These are phyloP conservation scores for Triplophysa dalaica DNA, from an alignment of 2,113 vertebrate genomes.

Conservation along the genomic window DNA sequence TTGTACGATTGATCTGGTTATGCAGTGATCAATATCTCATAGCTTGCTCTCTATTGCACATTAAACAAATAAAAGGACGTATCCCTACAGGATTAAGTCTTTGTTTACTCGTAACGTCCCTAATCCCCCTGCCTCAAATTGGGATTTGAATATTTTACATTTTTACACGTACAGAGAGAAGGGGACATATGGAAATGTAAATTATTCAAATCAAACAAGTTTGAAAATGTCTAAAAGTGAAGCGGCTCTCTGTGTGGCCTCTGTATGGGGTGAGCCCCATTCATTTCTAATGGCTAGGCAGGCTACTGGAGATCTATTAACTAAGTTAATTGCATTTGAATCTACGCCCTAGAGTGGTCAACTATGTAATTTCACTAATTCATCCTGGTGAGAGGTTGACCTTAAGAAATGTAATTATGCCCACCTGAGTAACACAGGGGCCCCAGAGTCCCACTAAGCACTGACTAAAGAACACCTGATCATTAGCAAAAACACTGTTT, in stretches of 20 bases:
- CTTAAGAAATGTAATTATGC: constrained; percentile 83
- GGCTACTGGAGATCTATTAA: constrained; percentile 72
- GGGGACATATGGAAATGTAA: constrained; percentile 6
- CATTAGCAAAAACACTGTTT: constrained; percentile 79
- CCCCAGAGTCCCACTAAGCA: constrained; percentile 72
- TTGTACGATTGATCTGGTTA: constrained; percentile 74
- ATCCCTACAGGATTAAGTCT: constrained; percentile 48
- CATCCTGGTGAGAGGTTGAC: constrained; percentile 80
- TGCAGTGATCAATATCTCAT: constrained; percentile 72
- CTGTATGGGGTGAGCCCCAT: constrained; percentile 55
- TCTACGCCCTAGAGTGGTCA: constrained; percentile 78
- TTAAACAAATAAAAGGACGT: constrained; percentile 67
- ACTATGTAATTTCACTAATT: constrained; percentile 82
- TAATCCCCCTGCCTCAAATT: constrained; percentile 12
- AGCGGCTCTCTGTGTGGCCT: constrained; percentile 40
- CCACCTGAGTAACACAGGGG: constrained; percentile 77
- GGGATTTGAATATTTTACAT: constrained; percentile 37
- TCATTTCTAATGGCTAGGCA: constrained; percentile 60
- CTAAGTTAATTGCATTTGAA: constrained; percentile 79
- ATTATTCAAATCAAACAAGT: constrained; percentile 38
- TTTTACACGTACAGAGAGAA: constrained; percentile 33
- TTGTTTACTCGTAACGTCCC: constrained; percentile 37
- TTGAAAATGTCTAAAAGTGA: constrained; percentile 43
- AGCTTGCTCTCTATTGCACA: constrained; percentile 58
- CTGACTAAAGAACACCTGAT: constrained; percentile 74